Base-by-base conservation (phyloP, 2,797 vertebrate genomes). In the Clamator glandarius region DNA sequence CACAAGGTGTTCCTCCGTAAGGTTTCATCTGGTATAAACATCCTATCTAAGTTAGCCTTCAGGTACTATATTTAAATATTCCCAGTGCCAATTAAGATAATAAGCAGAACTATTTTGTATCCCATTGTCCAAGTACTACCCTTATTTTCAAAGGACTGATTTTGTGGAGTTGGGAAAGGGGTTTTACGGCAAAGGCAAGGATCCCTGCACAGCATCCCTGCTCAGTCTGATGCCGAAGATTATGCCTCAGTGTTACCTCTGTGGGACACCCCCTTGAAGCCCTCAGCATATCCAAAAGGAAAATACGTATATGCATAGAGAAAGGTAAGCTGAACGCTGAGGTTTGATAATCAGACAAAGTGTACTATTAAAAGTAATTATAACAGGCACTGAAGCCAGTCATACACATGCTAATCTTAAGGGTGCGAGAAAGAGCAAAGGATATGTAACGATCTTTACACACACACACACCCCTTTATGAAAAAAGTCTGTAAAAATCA, bases 1-100 rank as follows among this genome's bases (percentile, higher is more conserved):
- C 90, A 98, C 96, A 96, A 97, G 84, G 90, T 96, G 97, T 98
- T 97, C 97, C 93, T 84, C 59, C 86, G 62, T 61, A 81, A 74
- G 76, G 67, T 87, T 90, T 92, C 87, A 84, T 78, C 93, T 84
- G 92, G 58, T 96, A 92, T 94, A 97, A 98, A 97, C 95, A 97
- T 90, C 92, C 87, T 91, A 96, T 69, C 82, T 84, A 87, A 94
- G 93, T 95, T 58, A 96, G 93, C 90, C 94, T 94, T 93, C 84
- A 93, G 96, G 91, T 96, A 85, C 87, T 84, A 54, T 64, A 92
- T 94, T 95, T 95, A 88, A 88, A 94, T 89, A 81, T 57, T 64
- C 86, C 81, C 64, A 82, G 51, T 94, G 93, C 91, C 93, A 97
- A 75, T 74, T 92, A 94, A 95, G 91, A 96, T 95, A 66, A 93